Evolutionary conservation across 2,888 invertebrate genomes (phyloP).

Genomic region (Poecilus cupreus): DNA sequence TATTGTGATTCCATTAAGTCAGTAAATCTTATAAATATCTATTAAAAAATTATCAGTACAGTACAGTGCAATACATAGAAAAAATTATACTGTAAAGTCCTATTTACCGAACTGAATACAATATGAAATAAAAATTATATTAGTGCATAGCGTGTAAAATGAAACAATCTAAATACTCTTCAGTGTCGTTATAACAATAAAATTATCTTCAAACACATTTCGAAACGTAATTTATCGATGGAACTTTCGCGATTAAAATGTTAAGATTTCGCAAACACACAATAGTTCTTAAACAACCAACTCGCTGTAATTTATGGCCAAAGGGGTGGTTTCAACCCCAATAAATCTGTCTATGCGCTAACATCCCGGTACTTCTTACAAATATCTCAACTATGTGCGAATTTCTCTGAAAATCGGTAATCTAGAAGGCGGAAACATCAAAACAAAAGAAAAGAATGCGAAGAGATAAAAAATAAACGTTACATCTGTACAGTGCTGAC

Average conservation of each 20-base stretch:
- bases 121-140: no score
- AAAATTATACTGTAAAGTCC: no score
- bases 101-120: no score
- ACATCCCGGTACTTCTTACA: background rate
- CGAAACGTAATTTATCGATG: background rate
- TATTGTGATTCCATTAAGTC: no score
- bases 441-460: constrained; percentile 30
- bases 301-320: background rate
- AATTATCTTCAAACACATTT: background rate
- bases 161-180: no score
- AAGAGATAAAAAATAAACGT: constrained; percentile 21
- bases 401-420: background rate
- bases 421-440: constrained; percentile 1
- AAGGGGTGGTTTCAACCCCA: background rate
- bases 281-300: background rate
- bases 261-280: background rate
- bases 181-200: no score
- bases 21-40: no score
- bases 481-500: constrained; percentile 18
- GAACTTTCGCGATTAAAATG: background rate
- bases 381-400: background rate
- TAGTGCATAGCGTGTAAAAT: no score
- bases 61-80: no score
- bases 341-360: background rate
- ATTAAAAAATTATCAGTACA: no score